Conservation (phyloP, 2,113 vertebrate genomes). For the Epinephelus lanceolatus region DNA sequence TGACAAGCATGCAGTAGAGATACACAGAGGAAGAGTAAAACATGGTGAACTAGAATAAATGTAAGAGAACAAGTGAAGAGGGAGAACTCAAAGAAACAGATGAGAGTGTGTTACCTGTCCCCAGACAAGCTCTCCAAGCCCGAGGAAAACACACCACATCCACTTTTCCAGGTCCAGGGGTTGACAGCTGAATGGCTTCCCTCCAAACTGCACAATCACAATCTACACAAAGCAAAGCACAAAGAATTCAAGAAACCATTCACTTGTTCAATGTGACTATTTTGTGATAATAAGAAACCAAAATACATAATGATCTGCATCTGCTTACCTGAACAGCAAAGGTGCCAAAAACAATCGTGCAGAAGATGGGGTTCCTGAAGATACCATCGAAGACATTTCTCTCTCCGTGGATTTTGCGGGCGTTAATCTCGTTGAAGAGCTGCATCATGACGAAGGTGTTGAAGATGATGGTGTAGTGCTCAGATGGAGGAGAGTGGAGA, state of each 20-base stretch:
- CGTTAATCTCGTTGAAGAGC: slow-evolving; percentile 99
- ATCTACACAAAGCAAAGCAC: slow-evolving; percentile 83
- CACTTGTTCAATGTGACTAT: not conserved
- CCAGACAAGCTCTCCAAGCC: slow-evolving; percentile 97
- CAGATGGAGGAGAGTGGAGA: slow-evolving; percentile 95
- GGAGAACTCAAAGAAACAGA: slow-evolving; percentile 20
- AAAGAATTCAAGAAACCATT: no score
- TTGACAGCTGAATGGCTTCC: slow-evolving; percentile 97
- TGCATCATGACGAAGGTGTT: slow-evolving; percentile 99
- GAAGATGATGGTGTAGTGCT: slow-evolving; percentile 99
- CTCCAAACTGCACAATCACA: slow-evolving; percentile 97
- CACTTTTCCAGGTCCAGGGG: slow-evolving; percentile 96
- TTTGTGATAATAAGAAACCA: not conserved
- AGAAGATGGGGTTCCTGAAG: slow-evolving; percentile 98
- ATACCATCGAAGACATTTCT: slow-evolving; percentile 98
- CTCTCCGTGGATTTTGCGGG: slow-evolving; percentile 98
- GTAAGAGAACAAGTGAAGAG: not conserved
- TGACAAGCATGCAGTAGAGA: slow-evolving; percentile 6
- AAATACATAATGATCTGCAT: not conserved
- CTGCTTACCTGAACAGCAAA: slow-evolving; percentile 92
- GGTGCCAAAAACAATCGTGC: slow-evolving; percentile 96
- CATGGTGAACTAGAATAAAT: not conserved
- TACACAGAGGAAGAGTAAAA: not conserved
- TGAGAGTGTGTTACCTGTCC: slow-evolving; percentile 90
- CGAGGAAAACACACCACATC: slow-evolving; percentile 99